Conservation (phyloP, 2,113 vertebrate genomes). For the Tachycineta bicolor region DNA sequence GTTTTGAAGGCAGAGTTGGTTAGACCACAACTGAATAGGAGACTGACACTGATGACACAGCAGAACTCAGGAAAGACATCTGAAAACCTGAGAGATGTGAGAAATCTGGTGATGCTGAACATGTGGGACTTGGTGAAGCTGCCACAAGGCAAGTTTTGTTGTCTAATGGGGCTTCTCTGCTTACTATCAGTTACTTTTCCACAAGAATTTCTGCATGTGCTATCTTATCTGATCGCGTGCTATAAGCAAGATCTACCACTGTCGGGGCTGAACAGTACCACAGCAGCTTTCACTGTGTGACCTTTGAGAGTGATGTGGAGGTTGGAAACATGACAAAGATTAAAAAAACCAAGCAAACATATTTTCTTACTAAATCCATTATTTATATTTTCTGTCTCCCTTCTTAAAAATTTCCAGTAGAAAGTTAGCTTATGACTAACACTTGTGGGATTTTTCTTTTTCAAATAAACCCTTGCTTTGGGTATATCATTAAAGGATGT, state of each 20-base stretch:
- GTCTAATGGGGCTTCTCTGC: background rate
- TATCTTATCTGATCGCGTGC: background rate
- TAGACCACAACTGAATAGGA: background rate
- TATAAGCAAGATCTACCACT: background rate
- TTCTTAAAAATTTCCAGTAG: constrained; percentile 8
- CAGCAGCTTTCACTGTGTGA: background rate
- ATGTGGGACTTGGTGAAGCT: background rate
- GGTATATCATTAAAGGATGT: constrained; percentile 25
- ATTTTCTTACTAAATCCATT: background rate
- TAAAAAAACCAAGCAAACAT: background rate
- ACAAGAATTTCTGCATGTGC: background rate
- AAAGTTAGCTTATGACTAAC: constrained; percentile 17
- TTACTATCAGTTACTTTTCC: background rate
- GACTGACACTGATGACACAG: background rate
- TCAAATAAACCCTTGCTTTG: constrained; percentile 22
- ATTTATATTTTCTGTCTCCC: background rate
- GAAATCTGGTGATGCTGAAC: background rate
- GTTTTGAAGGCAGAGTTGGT: background rate
- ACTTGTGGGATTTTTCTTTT: background rate
- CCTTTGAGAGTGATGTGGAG: background rate
- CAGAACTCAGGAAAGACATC: background rate
- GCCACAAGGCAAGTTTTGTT: background rate
- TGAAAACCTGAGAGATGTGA: background rate
- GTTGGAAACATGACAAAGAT: background rate
- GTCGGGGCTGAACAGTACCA: background rate